These are phyloP conservation scores for Calameuta idolon DNA, from an alignment of 2,888 invertebrate species.

Conservation along the genomic window DNA sequence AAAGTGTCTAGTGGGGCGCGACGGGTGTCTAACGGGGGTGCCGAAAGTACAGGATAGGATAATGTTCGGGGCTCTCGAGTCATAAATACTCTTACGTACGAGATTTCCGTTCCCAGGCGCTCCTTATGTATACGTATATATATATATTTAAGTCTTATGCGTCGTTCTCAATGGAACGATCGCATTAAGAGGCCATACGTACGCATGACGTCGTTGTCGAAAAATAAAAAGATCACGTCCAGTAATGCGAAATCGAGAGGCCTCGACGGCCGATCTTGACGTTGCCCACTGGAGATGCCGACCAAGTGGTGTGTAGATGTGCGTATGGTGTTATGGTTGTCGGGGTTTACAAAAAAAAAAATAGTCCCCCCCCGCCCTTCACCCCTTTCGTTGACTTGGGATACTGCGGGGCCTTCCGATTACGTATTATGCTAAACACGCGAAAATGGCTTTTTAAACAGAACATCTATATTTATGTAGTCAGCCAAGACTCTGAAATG, in stretches of 20 bases:
- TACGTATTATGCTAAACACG: slow-evolving; percentile 62
- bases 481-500: slow-evolving; percentile 25
- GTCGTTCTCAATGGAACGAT: slow-evolving; percentile 13
- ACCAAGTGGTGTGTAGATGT: neutral
- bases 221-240: neutral
- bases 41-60: neutral
- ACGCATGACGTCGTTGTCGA: neutral
- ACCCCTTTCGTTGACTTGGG: no score
- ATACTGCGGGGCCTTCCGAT: slow-evolving; percentile 30
- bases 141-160: neutral
- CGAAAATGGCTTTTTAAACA: slow-evolving; percentile 63
- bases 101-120: neutral
- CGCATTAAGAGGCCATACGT: slow-evolving; percentile 13
- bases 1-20: slow-evolving; percentile 28
- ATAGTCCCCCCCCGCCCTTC: no score
- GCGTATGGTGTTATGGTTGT: neutral
- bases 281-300: neutral
- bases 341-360: neutral
- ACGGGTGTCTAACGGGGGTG: slow-evolving; percentile 12
- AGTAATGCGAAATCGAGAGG: neutral
- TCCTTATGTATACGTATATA: neutral
- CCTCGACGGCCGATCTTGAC: neutral
- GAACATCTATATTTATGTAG: slow-evolving; percentile 63
- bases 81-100: neutral
- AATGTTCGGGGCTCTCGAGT: neutral